These are phyloP conservation scores for Zoanthus sociatus DNA, from an alignment of 92 coral and sea anemone species.

Conservation along the genomic window DNA sequence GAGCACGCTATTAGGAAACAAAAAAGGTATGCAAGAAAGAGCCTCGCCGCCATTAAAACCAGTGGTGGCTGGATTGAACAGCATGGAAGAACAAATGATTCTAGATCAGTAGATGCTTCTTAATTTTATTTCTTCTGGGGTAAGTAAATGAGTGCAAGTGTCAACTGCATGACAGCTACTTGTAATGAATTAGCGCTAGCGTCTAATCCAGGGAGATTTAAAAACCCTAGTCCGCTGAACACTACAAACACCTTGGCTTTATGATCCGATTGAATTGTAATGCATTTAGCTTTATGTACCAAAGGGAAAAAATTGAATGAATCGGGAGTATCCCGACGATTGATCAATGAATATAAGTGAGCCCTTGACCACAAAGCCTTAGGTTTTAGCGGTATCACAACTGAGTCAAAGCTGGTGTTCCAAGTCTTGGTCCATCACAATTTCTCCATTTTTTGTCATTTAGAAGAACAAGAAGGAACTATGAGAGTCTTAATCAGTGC, in stretches of 20 bases:
- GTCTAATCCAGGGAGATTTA: too few species aligned
- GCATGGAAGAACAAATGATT: too few species aligned
- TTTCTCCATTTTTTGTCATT: background rate
- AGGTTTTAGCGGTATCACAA: background rate
- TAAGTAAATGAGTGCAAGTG: too few species aligned
- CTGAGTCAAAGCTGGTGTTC: background rate
- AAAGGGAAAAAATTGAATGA: background rate
- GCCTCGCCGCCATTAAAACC: too few species aligned
- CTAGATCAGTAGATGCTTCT: too few species aligned
- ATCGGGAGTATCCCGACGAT: background rate
- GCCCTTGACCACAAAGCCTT: background rate
- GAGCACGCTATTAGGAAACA: too few species aligned
- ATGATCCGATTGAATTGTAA: background rate
- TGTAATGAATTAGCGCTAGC: too few species aligned
- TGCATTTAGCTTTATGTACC: background rate
- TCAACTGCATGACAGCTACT: too few species aligned
- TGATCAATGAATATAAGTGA: background rate
- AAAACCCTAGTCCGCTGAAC: too few species aligned
- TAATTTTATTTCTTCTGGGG: too few species aligned
- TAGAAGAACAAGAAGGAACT: background rate
- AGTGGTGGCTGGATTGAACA: too few species aligned
- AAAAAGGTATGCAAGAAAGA: too few species aligned
- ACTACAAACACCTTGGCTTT: background rate
- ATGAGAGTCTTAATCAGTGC: background rate
- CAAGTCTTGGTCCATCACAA: background rate